Evolutionary conservation across 2,797 vertebrate species (phyloP).

Genomic region (Sylvia borin): DNA sequence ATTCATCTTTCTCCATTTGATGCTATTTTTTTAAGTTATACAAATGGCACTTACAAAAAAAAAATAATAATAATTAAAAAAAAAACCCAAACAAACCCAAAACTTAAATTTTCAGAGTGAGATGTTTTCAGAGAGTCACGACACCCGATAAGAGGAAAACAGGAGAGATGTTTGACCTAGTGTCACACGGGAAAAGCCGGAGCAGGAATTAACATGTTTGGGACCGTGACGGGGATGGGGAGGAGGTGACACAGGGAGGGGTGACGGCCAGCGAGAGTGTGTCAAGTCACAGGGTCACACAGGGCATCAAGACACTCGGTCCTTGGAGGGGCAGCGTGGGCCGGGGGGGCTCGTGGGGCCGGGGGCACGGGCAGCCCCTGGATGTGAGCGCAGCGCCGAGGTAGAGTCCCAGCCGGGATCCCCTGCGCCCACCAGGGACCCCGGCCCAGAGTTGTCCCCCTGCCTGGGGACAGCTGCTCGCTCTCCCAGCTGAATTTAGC

Average conservation of each 20-base stretch:
- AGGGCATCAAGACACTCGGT: conserved; percentile 38
- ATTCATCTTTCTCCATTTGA: conserved; percentile 79
- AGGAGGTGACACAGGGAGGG: background rate
- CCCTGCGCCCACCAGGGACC: background rate
- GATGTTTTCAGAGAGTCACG: conserved; percentile 75
- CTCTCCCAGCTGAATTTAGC: conserved; percentile 52
- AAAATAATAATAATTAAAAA: conserved; percentile 47
- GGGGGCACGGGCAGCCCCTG: background rate
- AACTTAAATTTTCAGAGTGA: conserved; percentile 82
- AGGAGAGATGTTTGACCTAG: conserved; percentile 41
- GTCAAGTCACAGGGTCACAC: conserved; percentile 2
- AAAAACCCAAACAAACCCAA: conserved; percentile 69
- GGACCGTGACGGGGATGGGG: background rate
- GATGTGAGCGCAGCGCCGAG: conserved; percentile 11
- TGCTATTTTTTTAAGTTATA: conserved; percentile 88
- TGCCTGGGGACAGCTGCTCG: background rate
- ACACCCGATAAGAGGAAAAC: conserved; percentile 54
- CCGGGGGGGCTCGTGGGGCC: background rate
- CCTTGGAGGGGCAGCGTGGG: background rate
- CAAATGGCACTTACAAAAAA: conserved; percentile 95
- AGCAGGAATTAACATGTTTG: background rate
- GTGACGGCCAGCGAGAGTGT: conserved; percentile 6
- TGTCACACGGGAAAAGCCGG: conserved; percentile 44
- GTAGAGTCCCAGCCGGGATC: conserved; percentile 3
- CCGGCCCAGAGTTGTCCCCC: background rate